Evolutionary conservation across 2,113 vertebrate genomes (phyloP).

Genomic region (Suricata suricatta): DNA sequence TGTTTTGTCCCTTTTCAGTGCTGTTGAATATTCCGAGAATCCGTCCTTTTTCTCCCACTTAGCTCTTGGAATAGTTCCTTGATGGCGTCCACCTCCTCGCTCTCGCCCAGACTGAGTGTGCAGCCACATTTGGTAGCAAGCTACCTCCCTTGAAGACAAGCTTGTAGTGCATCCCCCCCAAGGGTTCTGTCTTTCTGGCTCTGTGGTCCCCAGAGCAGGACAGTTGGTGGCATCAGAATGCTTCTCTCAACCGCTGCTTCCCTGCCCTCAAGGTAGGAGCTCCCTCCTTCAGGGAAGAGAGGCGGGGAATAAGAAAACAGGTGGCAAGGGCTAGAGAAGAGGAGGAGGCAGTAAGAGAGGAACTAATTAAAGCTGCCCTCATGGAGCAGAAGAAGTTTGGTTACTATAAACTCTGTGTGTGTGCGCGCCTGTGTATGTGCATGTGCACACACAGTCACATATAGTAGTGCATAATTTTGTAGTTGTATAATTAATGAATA

Average conservation of each 20-base stretch:
- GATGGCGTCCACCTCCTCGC: no score
- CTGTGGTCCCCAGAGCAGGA: not conserved
- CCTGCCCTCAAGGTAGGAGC: not conserved
- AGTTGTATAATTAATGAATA: not conserved
- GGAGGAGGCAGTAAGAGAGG: not conserved
- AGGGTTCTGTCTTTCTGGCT: not conserved
- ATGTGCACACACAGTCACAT: no score
- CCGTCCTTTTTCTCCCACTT: not conserved
- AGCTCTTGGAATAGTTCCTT: not conserved
- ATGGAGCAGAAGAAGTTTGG: not conserved
- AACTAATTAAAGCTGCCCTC: not conserved
- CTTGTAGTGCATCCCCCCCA: no score
- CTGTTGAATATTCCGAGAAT: not conserved
- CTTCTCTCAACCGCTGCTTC: not conserved
- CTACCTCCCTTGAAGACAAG: not conserved
- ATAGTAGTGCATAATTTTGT: not conserved
- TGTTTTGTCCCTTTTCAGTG: not conserved
- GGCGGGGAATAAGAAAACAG: not conserved
- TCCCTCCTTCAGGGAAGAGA: not conserved
- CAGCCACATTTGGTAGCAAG: not conserved
- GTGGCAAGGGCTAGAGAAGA: not conserved
- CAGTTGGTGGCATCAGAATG: not conserved
- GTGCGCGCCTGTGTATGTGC: fast-evolving
- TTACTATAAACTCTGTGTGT: not conserved
- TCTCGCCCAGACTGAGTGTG: not conserved